Conservation (phyloP, 2,113 vertebrate species). For the Nestor notabilis region DNA sequence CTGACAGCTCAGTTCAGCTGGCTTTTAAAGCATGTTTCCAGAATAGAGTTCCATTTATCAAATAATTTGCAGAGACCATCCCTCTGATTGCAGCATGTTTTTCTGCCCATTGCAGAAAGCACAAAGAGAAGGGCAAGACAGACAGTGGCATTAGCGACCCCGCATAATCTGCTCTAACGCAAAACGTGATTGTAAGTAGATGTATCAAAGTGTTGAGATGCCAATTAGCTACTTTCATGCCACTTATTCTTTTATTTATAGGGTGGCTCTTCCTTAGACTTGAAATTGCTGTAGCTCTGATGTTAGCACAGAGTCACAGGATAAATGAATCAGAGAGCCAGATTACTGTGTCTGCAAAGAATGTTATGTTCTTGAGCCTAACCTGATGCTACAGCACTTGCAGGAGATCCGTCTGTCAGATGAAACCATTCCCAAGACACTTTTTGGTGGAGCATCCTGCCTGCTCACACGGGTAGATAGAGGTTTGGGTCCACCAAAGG, state of each 20-base stretch:
- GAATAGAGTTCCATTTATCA: neutral
- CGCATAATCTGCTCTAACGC: neutral
- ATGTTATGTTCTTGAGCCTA: neutral
- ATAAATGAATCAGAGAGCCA: neutral
- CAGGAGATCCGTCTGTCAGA: neutral
- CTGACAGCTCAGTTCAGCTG: neutral
- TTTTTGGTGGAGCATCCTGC: neutral
- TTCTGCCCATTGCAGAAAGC: neutral
- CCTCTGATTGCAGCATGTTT: neutral
- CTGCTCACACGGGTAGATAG: fast-evolving
- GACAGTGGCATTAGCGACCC: neutral
- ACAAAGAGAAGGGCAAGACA: neutral
- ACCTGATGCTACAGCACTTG: neutral
- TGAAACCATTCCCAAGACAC: neutral
- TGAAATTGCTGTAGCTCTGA: neutral
- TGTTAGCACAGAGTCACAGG: neutral
- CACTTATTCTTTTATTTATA: neutral
- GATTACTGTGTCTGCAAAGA: neutral
- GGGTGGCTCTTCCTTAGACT: neutral
- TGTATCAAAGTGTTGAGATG: neutral
- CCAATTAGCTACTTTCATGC: neutral
- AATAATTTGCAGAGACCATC: neutral
- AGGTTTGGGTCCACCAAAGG: neutral
- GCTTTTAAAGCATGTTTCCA: neutral
- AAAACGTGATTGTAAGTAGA: neutral